Base-by-base conservation (phyloP, 2,797 vertebrate species). In the Leptodactylus fallax region DNA sequence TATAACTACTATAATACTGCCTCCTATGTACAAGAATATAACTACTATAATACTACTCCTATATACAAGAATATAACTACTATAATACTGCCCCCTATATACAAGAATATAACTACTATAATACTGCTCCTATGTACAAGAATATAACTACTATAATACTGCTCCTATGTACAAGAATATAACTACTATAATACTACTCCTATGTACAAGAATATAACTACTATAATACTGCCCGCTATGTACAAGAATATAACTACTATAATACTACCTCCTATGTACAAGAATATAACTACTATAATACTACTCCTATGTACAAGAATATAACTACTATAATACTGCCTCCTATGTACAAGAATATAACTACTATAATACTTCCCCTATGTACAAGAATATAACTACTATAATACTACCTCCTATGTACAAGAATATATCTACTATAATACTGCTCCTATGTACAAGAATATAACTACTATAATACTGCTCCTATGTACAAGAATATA, bases 361-460 rank as follows among this genome's bases (percentile, higher is more conserved):
- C 65, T 27, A 67, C 65, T 67, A 67, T 67, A 67, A 67, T 67
- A 27, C n/a, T n/a, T n/a, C n/a, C n/a, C n/a, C n/a, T n/a, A n/a
- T n/a, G n/a, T n/a, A n/a, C n/a, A n/a, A n/a, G 65, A 27, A 25
- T 67, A 67, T 67, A 67, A 67, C 65, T 67, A 67, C 65, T 67
- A 67, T 25, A 67, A 27, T 14, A 67, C 65, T 67, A 23, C 60
- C 63, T 0, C 65, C 23, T 67, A 67, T 27, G 12, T 67, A 67
- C 65, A 67, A 27, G 65, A 67, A 67, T 67, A 67, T 27, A 67
- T n/a, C 60, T 63, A 27, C 65, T 67, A 67, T 67, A 27, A 27
- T 67, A 67, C 23, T 67, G 65, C 23, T 6, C 65, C 65, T 63
- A 63, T 60, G 58, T 60, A 60, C 17, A 60, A 21, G 60, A 63